phyloP scores from a whole-genome alignment of 2,888 invertebrate genomes.

The Colostygia pectinataria region DNA sequence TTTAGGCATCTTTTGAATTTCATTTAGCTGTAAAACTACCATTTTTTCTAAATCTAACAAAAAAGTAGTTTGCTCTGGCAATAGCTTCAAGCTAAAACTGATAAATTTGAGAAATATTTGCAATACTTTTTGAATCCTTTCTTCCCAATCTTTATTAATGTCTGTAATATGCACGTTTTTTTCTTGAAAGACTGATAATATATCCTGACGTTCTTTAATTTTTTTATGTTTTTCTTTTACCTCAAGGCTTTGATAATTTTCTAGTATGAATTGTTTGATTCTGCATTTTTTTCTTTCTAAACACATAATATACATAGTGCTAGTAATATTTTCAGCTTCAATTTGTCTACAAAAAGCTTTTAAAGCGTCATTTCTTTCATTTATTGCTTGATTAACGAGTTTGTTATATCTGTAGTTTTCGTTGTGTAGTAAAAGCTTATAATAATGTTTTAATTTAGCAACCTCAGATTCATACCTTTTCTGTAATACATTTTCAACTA shows the following conservation, averaged over 20 bases:
- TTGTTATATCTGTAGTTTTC: constrained; percentile 53
- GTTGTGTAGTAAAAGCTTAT: constrained; percentile 59
- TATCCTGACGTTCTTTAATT: constrained; percentile 53
- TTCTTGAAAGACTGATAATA: constrained; percentile 49
- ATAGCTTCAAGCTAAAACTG: constrained; percentile 64
- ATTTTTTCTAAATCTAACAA: constrained; percentile 70
- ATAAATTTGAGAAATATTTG: constrained; percentile 70
- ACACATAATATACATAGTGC: constrained; percentile 72
- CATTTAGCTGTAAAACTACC: constrained; percentile 69
- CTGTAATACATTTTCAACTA: constrained; percentile 49
- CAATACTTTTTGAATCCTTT: constrained; percentile 66
- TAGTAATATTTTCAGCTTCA: constrained; percentile 62
- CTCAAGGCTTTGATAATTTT: constrained; percentile 58
- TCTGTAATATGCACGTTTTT: constrained; percentile 50
- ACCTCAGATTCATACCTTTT: constrained; percentile 54
- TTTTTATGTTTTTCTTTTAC: constrained; percentile 53
- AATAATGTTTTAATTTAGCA: constrained; percentile 61
- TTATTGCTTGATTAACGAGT: constrained; percentile 52
- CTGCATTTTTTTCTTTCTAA: constrained; percentile 72
- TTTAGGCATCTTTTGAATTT: constrained; percentile 60
- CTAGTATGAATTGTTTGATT: constrained; percentile 61
- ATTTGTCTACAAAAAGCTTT: constrained; percentile 60
- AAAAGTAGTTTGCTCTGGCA: constrained; percentile 73
- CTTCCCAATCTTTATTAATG: constrained; percentile 67
- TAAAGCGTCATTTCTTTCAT: constrained; percentile 64